phyloP scores from a whole-genome alignment of 2,888 invertebrate species.

The Capitulum mitella region DNA sequence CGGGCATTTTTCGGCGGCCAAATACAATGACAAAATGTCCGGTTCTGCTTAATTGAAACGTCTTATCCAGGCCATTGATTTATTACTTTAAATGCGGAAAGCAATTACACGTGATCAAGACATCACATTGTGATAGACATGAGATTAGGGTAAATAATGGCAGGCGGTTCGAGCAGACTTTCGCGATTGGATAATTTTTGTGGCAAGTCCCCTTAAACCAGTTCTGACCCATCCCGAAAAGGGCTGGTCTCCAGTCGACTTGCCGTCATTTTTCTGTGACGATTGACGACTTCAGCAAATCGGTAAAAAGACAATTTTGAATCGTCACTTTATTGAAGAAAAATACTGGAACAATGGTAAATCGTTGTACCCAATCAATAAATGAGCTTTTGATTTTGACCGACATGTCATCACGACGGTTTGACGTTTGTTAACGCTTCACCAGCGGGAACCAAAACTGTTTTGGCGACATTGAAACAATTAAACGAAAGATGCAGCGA shows the following conservation, averaged over 20 bases:
- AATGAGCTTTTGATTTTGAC: neutral
- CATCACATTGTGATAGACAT: conserved; percentile 2
- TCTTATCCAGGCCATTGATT: neutral
- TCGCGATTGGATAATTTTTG: neutral
- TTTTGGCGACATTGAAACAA: no score
- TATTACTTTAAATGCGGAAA: conserved; percentile 3
- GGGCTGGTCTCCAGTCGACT: neutral
- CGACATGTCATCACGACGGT: neutral
- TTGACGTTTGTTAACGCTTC: no score
- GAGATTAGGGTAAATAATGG: conserved; percentile 8
- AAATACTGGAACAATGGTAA: neutral
- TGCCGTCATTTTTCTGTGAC: neutral
- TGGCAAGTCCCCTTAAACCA: neutral
- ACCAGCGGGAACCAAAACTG: no score
- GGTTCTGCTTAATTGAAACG: conserved; percentile 13
- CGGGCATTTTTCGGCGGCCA: neutral
- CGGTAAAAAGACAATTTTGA: neutral
- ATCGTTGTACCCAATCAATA: neutral
- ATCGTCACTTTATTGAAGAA: neutral
- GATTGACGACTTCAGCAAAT: neutral
- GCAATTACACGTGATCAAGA: conserved; percentile 5
- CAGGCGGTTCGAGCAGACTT: neutral
- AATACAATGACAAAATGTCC: conserved; percentile 23
- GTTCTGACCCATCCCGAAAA: neutral
- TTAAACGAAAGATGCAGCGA: no score